Percentiles rank a stretch among this genome's conserved stretches.
Conservation (phyloP, 1,140 invertebrate genomes). For the Neodiprion lecontei region DNA sequence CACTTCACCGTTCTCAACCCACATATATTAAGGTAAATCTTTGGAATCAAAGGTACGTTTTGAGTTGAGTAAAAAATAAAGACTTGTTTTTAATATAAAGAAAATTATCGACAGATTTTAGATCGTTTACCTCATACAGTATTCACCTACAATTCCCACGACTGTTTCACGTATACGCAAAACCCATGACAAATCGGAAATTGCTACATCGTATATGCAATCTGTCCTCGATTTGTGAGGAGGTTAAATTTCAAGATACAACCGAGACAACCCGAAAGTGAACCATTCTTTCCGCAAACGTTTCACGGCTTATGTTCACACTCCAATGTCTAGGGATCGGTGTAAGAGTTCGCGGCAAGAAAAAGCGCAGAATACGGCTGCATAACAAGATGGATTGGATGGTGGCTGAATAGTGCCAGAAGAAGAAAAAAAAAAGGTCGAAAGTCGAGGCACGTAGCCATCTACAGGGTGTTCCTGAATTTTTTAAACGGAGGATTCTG, state of each 20-base stretch:
- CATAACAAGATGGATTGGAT: slow-evolving; percentile 8
- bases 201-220: neutral
- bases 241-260: neutral
- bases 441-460: neutral
- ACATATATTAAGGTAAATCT: too few species aligned
- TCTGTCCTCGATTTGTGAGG: neutral
- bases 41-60: too few species aligned
- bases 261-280: neutral
- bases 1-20: too few species aligned
- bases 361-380: slow-evolving; percentile 9
- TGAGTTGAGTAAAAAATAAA: too few species aligned
- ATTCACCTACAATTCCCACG: neutral
- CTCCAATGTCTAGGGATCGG: neutral
- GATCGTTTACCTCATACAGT: too few species aligned
- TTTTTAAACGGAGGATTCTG: too few species aligned
- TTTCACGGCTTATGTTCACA: neutral
- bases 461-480: neutral
- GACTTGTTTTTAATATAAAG: too few species aligned
- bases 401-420: neutral
- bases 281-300: neutral
- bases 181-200: neutral
- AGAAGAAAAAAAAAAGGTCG: neutral
- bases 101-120: too few species aligned
- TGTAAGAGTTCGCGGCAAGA: slow-evolving; percentile 12
- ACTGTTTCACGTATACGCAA: neutral